phyloP scores from a whole-genome alignment of 2,113 vertebrate species.

The Etheostoma cragini region DNA sequence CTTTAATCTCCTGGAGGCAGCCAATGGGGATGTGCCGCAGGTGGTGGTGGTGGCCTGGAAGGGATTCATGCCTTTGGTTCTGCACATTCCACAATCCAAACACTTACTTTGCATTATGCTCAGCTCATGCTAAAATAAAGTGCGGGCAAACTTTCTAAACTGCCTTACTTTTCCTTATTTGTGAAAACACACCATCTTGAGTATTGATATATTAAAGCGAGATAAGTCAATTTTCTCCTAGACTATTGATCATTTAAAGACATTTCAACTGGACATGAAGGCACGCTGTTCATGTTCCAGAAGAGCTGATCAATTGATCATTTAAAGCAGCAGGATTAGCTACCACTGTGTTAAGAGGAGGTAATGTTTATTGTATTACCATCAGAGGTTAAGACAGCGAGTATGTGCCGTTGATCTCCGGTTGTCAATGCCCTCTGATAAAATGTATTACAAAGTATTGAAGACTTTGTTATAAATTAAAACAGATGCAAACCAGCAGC shows the following conservation, averaged over 20 bases:
- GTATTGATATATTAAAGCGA: conserved; percentile 56
- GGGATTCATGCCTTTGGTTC: conserved; percentile 70
- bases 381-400: conserved; percentile 13
- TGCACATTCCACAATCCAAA: conserved; percentile 74
- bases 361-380: conserved; percentile 33
- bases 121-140: conserved; percentile 77
- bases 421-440: conserved; percentile 26
- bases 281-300: conserved; percentile 52
- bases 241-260: conserved; percentile 52
- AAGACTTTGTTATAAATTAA: conserved; percentile 12
- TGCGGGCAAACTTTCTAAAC: conserved; percentile 77
- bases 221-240: conserved; percentile 46
- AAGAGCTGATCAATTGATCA: conserved; percentile 59
- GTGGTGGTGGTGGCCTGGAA: conserved; percentile 75
- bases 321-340: conserved; percentile 46
- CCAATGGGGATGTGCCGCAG: conserved; percentile 82
- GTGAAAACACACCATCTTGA: conserved; percentile 36
- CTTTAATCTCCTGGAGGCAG: conserved; percentile 87
- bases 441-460: conserved; percentile 26
- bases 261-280: conserved; percentile 48
- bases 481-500: conserved; percentile 27
- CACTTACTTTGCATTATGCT: conserved; percentile 81
- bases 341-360: conserved; percentile 12
- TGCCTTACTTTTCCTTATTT: conserved; percentile 47
- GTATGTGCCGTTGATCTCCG: conserved; percentile 12